These are phyloP conservation scores for Bombus polaris DNA, from an alignment of 1,140 invertebrate species.

Conservation along the genomic window DNA sequence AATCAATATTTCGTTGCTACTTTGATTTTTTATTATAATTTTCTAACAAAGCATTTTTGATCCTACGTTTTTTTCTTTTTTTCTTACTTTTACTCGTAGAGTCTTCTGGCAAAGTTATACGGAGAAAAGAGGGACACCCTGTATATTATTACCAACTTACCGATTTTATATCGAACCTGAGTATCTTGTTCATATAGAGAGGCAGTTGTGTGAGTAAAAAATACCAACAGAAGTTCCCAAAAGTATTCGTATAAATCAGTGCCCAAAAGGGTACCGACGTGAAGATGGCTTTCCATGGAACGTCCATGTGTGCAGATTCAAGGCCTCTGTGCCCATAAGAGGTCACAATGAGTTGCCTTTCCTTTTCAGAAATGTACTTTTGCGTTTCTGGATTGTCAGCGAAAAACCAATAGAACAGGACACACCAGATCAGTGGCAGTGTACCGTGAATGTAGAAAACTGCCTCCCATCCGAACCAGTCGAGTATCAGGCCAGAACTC, in stretches of 20 bases:
- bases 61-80: too few relatives aligned
- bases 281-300: conserved; percentile 88
- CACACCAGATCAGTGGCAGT: conserved; percentile 87
- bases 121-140: too few relatives aligned
- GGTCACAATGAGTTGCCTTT: conserved; percentile 85
- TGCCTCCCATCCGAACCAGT: conserved; percentile 87
- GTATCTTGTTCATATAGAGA: conserved; percentile 94
- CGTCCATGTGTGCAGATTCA: conserved; percentile 69
- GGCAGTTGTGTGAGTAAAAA: conserved; percentile 96
- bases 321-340: conserved; percentile 83
- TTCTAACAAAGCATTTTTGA: too few relatives aligned
- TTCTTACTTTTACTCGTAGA: too few relatives aligned
- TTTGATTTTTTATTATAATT: too few relatives aligned
- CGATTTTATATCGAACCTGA: conserved; percentile 93
- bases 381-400: conserved; percentile 89
- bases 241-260: conserved; percentile 87
- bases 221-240: conserved; percentile 96
- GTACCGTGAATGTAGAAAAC: conserved; percentile 92
- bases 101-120: too few relatives aligned
- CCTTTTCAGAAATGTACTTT: conserved; percentile 87
- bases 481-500: conserved; percentile 87
- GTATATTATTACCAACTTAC: conserved; percentile 80
- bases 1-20: too few relatives aligned
- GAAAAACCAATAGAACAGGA: conserved; percentile 86
- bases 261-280: conserved; percentile 89